A percentile compares a stretch with the other conserved stretches of the same genome.
Conservation (phyloP, 2,797 vertebrate genomes). For the Aplochiton taeniatus region DNA sequence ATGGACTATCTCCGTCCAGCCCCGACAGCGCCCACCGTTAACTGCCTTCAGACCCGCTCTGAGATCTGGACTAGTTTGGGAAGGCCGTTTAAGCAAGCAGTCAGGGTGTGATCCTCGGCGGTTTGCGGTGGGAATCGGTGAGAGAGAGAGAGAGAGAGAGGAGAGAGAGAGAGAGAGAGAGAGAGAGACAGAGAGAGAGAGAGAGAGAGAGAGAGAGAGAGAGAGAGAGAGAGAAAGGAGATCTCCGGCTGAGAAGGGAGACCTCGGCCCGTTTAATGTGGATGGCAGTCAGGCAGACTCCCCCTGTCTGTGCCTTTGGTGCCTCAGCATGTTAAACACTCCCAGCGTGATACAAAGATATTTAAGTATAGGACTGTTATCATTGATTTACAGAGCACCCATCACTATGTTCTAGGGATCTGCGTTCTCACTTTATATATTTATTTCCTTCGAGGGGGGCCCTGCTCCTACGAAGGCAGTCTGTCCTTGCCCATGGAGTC, state of each 20-base stretch:
- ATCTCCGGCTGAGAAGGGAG: constrained; percentile 75
- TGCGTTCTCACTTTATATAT: constrained; percentile 59
- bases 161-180: too few relatives aligned
- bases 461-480: constrained; percentile 50
- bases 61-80: constrained; percentile 36
- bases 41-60: background rate
- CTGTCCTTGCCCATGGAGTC: constrained; percentile 55
- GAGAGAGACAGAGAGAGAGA: too few relatives aligned
- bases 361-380: constrained; percentile 79
- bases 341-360: constrained; percentile 85
- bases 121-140: constrained; percentile 20
- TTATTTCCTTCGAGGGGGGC: constrained; percentile 59
- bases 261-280: constrained; percentile 85
- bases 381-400: constrained; percentile 79
- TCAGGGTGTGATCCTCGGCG: constrained; percentile 60
- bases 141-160: too few relatives aligned
- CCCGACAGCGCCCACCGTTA: constrained; percentile 6
- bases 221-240: constrained; percentile 64
- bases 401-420: constrained; percentile 65
- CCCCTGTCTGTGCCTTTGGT: constrained; percentile 76
- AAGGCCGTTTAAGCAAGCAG: constrained; percentile 54
- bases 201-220: too few relatives aligned
- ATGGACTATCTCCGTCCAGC: constrained; percentile 1
- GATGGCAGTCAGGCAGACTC: constrained; percentile 78
- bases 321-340: constrained; percentile 87